These are phyloP conservation scores for Lasioglossum malachurum DNA, from an alignment of 2,888 invertebrate species.

Conservation along the genomic window DNA sequence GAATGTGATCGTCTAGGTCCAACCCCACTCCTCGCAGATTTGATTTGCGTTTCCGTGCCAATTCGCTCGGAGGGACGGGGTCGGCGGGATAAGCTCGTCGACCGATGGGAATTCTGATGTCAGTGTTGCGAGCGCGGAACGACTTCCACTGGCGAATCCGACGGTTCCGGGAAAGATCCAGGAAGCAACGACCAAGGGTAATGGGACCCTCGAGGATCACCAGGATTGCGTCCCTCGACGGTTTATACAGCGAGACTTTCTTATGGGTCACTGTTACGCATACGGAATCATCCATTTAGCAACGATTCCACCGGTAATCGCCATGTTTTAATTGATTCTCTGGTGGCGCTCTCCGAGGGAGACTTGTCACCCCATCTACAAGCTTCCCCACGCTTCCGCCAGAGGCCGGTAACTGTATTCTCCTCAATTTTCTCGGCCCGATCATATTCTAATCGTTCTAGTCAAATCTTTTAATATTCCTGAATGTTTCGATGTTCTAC, in stretches of 20 bases:
- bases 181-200: conserved; percentile 42
- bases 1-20: conserved; percentile 13
- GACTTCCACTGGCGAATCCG: conserved; percentile 48
- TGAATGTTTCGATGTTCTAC: too few relatives aligned
- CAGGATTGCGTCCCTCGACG: conserved; percentile 8
- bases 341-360: not conserved
- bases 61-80: conserved; percentile 38
- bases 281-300: not conserved
- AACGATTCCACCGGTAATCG: not conserved
- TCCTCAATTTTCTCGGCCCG: too few relatives aligned
- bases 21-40: conserved; percentile 25
- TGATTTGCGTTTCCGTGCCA: conserved; percentile 52
- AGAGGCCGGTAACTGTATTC: too few relatives aligned
- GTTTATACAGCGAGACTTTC: not conserved
- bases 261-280: not conserved
- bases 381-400: too few relatives aligned
- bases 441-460: too few relatives aligned
- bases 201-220: conserved; percentile 37
- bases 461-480: too few relatives aligned
- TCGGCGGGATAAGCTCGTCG: conserved; percentile 51
- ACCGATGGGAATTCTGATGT: conserved; percentile 50
- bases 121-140: conserved; percentile 46
- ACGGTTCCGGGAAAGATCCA: conserved; percentile 35
- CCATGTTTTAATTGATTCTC: not conserved
- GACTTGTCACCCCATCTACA: not conserved